Evolutionary conservation across 2,797 vertebrate species (phyloP).

Genomic region (Synanceia verrucosa): DNA sequence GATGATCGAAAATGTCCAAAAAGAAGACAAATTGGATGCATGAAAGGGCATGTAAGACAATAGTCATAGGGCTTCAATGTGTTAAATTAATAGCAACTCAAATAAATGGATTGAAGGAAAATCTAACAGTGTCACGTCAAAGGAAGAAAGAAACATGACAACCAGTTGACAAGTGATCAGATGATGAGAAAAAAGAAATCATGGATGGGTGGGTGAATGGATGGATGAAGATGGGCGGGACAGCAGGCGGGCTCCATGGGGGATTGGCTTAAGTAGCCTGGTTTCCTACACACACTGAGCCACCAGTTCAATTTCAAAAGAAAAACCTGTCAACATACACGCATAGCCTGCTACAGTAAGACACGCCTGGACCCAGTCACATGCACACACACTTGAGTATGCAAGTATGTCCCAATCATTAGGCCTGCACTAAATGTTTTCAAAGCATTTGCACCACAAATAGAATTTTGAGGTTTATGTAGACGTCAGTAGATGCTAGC

Average conservation of each 20-base stretch:
- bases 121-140: neutral
- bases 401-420: slow-evolving; percentile 10
- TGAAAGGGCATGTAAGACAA: neutral
- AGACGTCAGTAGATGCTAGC: neutral
- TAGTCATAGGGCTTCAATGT: neutral
- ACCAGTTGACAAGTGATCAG: slow-evolving; percentile 20
- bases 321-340: slow-evolving; percentile 66
- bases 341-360: slow-evolving; percentile 14
- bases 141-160: slow-evolving; percentile 4
- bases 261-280: slow-evolving; percentile 70
- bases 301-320: slow-evolving; percentile 69
- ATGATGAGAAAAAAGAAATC: slow-evolving; percentile 32
- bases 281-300: slow-evolving; percentile 54
- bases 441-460: slow-evolving; percentile 19
- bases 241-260: slow-evolving; percentile 66
- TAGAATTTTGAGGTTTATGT: neutral
- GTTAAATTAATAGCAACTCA: slow-evolving; percentile 10
- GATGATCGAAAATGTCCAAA: slow-evolving; percentile 43
- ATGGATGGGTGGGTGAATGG: slow-evolving; percentile 26
- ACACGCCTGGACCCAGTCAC: slow-evolving; percentile 15
- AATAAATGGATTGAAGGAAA: slow-evolving; percentile 11
- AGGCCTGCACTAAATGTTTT: slow-evolving; percentile 29
- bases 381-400: neutral
- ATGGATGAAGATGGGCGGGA: slow-evolving; percentile 40
- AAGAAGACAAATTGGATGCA: slow-evolving; percentile 5